phyloP scores from a whole-genome alignment of 2,797 vertebrate genomes.

The Ataeniobius toweri region DNA sequence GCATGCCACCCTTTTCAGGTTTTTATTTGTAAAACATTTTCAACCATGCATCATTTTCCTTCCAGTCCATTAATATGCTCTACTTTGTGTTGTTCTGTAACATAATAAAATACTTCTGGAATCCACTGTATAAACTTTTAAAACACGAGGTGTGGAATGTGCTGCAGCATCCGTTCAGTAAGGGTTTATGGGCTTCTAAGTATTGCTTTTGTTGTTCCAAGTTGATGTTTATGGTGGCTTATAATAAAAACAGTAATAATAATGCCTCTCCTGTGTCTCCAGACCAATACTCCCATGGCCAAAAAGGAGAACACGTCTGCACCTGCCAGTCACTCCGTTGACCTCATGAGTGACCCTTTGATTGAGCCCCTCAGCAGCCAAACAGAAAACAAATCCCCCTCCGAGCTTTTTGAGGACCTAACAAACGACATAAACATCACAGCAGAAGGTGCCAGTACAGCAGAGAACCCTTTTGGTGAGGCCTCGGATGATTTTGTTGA shows the following conservation, averaged over 20 bases:
- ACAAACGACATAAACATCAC: constrained; percentile 41
- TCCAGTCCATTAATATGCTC: not conserved
- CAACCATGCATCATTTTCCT: not conserved
- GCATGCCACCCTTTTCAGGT: not conserved
- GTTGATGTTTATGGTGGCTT: not conserved
- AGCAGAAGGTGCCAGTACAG: constrained; percentile 3
- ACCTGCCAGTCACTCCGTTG: constrained; percentile 26
- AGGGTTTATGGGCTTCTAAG: not conserved
- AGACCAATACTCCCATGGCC: constrained; percentile 75
- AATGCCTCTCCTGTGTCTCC: constrained; percentile 12
- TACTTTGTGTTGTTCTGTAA: not conserved
- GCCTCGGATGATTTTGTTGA: constrained; percentile 66
- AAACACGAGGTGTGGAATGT: not conserved
- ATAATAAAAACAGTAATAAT: not conserved
- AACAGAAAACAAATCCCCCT: constrained; percentile 39
- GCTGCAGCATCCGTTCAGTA: not conserved
- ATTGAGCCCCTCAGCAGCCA: constrained; percentile 46
- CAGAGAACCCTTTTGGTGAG: constrained; percentile 44
- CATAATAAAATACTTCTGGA: not conserved
- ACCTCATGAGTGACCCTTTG: constrained; percentile 54
- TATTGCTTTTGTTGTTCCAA: not conserved
- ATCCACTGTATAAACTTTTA: not conserved
- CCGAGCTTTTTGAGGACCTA: constrained; percentile 68
- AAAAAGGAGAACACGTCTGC: constrained; percentile 66
- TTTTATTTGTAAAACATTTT: not conserved